A percentile compares a stretch with the other conserved stretches of the same genome.
Evolutionary conservation across 37 sponge, comb jelly and placozoan species (phyloP).

Genomic region (Cliona cf. orientalis): DNA sequence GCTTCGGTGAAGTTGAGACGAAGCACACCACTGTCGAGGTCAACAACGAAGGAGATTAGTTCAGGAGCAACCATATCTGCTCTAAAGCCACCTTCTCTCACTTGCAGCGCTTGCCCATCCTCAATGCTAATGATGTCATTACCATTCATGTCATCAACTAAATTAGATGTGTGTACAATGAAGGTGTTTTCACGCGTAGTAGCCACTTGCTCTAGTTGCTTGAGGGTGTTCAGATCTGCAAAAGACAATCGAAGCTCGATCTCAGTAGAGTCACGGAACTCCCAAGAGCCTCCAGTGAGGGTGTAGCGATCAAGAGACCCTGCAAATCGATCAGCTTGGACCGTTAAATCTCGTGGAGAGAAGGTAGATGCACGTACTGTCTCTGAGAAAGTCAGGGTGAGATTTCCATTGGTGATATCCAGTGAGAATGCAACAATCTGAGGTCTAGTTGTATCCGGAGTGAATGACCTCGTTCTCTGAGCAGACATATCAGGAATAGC

Average conservation of each 20-base stretch:
- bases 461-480: slow-evolving; percentile 28
- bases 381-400: slow-evolving; percentile 82
- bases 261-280: slow-evolving; percentile 18
- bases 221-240: slow-evolving; percentile 82
- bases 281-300: slow-evolving; percentile 63
- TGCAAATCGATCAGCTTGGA: slow-evolving; percentile 23
- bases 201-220: slow-evolving; percentile 60
- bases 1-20: slow-evolving; percentile 83
- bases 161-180: slow-evolving; percentile 33
- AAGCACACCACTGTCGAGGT: slow-evolving; percentile 75
- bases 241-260: slow-evolving; percentile 49
- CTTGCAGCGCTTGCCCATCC: slow-evolving; percentile 30
- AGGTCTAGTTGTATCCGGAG: slow-evolving; percentile 82
- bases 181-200: slow-evolving; percentile 61
- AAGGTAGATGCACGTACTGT: slow-evolving; percentile 72
- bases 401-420: slow-evolving; percentile 68
- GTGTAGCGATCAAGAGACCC: slow-evolving; percentile 17
- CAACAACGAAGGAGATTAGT: slow-evolving; percentile 59
- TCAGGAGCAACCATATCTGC: slow-evolving; percentile 60
- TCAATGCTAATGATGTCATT: slow-evolving; percentile 37
- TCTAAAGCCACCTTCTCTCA: slow-evolving; percentile 12
- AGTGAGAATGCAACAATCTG: slow-evolving; percentile 59
- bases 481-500: slow-evolving; percentile 41
- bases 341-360: slow-evolving; percentile 47
- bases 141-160: slow-evolving; percentile 69